phyloP scores from a whole-genome alignment of 2,888 invertebrate species.

The Eutolmus rufibarbis region DNA sequence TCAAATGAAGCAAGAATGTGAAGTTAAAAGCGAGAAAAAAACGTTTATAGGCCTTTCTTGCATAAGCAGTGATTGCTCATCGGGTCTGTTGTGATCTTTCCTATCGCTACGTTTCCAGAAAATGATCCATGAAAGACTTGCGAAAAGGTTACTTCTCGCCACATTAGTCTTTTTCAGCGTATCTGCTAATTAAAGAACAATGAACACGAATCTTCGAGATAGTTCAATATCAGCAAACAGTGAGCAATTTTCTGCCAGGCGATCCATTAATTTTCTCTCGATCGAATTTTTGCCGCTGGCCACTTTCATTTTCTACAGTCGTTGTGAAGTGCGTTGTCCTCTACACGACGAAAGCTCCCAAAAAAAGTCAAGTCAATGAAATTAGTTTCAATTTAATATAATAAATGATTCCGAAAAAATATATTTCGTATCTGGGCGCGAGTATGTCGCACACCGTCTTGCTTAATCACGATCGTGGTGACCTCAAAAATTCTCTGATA shows the following conservation, averaged over 20 bases:
- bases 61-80: not conserved
- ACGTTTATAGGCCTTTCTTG: not conserved
- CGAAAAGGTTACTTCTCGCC: not conserved
- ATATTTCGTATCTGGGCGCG: not conserved
- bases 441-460: not conserved
- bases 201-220: not conserved
- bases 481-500: constrained; percentile 23
- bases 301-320: not conserved
- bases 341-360: not conserved
- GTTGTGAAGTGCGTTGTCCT: not conserved
- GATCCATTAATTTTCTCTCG: not conserved
- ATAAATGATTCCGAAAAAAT: not conserved
- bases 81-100: not conserved
- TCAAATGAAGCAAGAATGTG: not conserved
- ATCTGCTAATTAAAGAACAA: not conserved
- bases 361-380: not conserved
- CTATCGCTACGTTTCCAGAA: not conserved
- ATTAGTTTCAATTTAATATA: not conserved
- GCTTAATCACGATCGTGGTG: not conserved
- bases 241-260: not conserved
- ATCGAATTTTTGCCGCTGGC: not conserved
- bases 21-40: not conserved
- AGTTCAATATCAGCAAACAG: not conserved
- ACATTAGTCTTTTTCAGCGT: not conserved
- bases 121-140: not conserved